A percentile compares a stretch with the other conserved stretches of the same genome.
Evolutionary conservation across 2,113 vertebrate genomes (phyloP).

Genomic region (Chaetorhynchus papuensis): DNA sequence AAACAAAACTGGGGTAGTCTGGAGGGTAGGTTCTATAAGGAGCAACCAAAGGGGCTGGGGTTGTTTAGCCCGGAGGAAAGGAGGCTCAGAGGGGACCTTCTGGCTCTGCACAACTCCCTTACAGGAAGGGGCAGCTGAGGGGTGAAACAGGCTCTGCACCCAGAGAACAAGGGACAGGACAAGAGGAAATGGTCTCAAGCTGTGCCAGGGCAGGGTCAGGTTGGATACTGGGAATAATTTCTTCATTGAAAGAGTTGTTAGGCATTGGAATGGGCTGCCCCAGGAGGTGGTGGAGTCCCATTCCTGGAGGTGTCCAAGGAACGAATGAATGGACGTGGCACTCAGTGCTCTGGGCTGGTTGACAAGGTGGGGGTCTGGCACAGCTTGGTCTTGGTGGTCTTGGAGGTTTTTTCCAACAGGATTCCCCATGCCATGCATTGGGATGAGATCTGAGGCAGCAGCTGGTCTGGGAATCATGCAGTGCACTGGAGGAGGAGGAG

Average conservation of each 20-base stretch:
- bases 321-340: fast-evolving
- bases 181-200: background rate
- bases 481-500: background rate
- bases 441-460: fast-evolving
- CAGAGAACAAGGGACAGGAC: background rate
- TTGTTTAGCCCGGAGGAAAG: background rate
- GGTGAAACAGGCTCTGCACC: background rate
- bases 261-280: background rate
- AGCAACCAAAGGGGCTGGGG: background rate
- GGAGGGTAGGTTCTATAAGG: background rate
- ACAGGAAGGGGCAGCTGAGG: background rate
- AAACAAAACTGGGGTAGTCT: background rate
- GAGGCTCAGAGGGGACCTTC: background rate
- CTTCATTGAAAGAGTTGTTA: background rate
- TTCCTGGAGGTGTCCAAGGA: background rate
- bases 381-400: background rate
- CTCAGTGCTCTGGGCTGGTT: background rate
- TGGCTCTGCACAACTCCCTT: background rate
- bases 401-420: background rate
- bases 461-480: fast-evolving
- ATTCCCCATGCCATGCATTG: fast-evolving
- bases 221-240: background rate
- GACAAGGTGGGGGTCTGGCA: background rate
- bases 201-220: background rate
- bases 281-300: background rate